Evolutionary conservation across 2,113 vertebrate genomes (phyloP), one percentile per base, ranked within the genome.

Genomic region (Malurus alboscapulatus): DNA sequence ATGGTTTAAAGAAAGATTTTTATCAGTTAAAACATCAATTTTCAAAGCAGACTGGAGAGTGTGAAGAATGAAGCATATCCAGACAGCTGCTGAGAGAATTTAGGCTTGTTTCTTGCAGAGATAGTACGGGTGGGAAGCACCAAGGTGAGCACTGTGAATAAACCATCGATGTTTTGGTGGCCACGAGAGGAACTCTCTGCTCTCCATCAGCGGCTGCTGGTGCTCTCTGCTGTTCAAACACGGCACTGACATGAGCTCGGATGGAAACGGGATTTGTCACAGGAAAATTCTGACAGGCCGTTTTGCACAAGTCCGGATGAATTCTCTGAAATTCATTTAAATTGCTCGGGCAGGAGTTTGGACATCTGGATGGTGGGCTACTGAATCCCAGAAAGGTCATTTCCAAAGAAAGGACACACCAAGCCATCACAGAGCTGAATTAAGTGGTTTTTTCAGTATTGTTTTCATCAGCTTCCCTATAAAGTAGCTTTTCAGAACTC

Each of bases 151-250:
- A 17, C 2, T 11, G 34, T 10, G 84, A 85, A 54, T 10, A 40
- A 62, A 16, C 3, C 6, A 9, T 14, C 29, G 14, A 5, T 8
- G 34, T 26, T 42, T 18, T 0, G 1, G 24, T 16, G 54, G 53
- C 3, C 63, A 17, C 27, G 2, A 66, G 66, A 47, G 50, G n/a
- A 83, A 36, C 45, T 22, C 26, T 1, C 62, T 32, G 9, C 29
- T 15, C 76, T 42, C 47, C 24, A 66, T 11, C 69, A 61, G 79
- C 0, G 29, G 47, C 74, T 66, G 2, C 45, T 95, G 88, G n/a
- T 62, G 96, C 95, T 91, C 96, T 84, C 97, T 96, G 88, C 93
- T 97, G 97, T 84, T 84, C 87, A 86, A 44, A 78, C 4, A 7
- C 59, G 32, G 88, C 73, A 93, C 55, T 4, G 7, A 20, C 50